Evolutionary conservation across 1,140 invertebrate species (phyloP).

Genomic region (Cydia pomonella): DNA sequence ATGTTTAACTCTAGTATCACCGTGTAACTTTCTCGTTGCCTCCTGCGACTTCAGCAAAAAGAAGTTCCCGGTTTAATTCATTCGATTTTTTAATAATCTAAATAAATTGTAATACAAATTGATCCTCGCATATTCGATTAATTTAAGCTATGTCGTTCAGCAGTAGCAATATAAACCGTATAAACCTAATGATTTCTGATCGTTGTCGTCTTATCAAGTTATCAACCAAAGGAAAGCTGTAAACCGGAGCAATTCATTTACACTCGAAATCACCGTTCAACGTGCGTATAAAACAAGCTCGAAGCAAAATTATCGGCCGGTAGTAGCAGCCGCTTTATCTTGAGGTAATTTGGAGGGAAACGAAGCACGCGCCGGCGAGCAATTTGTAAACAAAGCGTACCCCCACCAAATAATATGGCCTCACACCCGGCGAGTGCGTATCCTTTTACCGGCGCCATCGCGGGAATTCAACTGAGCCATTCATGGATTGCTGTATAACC

Average conservation of each 20-base stretch:
- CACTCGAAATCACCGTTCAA: conserved; percentile 47
- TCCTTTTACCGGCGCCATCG: conserved; percentile 53
- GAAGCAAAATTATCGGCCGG: conserved; percentile 58
- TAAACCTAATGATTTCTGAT: conserved; percentile 6
- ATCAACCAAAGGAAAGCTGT: conserved; percentile 33
- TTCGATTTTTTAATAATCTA: background rate
- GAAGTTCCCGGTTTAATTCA: background rate
- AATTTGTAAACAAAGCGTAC: conserved; percentile 74
- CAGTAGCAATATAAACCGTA: background rate
- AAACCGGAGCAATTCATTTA: conserved; percentile 51
- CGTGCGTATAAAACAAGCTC: conserved; percentile 52
- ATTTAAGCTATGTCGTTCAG: background rate
- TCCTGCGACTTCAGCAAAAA: conserved; percentile 5
- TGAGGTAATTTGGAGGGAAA: conserved; percentile 46
- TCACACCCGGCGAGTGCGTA: conserved; percentile 46
- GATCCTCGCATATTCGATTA: background rate
- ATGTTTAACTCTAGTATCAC: conserved; percentile 17
- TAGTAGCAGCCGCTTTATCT: conserved; percentile 52
- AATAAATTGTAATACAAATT: background rate
- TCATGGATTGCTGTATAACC: conserved; percentile 49
- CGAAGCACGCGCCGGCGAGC: conserved; percentile 57
- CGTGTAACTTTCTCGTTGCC: background rate
- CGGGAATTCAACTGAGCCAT: conserved; percentile 61
- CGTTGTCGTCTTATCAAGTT: conserved; percentile 26
- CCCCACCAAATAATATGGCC: conserved; percentile 61